Evolutionary conservation across 2,113 vertebrate species (phyloP).

Genomic region (Lipophrys pholis): DNA sequence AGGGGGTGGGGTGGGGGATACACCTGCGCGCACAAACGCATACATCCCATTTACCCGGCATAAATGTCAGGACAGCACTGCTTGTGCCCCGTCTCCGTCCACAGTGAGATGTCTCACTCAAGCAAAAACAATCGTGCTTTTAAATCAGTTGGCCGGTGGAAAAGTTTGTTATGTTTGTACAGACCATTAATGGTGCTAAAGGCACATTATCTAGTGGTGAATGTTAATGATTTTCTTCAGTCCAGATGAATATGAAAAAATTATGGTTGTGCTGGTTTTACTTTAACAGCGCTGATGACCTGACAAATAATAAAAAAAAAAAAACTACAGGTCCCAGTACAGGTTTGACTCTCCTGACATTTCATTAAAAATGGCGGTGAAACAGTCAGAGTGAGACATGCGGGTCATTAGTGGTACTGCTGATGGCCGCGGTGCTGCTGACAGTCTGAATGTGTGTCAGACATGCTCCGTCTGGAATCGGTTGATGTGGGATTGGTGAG

Average conservation of each 20-base stretch:
- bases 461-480: constrained; percentile 16
- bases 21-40: constrained; percentile 35
- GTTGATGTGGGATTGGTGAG: constrained; percentile 14
- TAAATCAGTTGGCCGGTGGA: neutral
- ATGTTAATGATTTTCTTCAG: neutral
- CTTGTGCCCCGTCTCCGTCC: constrained; percentile 9
- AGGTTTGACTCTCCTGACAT: neutral
- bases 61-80: constrained; percentile 17
- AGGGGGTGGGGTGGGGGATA: constrained; percentile 1
- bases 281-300: no score
- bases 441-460: constrained; percentile 12
- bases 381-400: neutral
- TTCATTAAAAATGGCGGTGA: constrained; percentile 1
- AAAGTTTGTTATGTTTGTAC: neutral
- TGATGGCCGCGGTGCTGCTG: constrained; percentile 11
- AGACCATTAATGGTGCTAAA: neutral
- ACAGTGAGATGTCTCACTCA: neutral
- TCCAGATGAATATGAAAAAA: neutral
- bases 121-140: neutral
- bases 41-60: constrained; percentile 23
- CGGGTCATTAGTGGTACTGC: constrained; percentile 5
- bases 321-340: neutral
- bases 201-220: neutral
- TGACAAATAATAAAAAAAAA: no score
- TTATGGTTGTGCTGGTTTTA: no score